Evolutionary conservation across 2,888 invertebrate species (phyloP), one percentile per base, ranked within the genome.

Genomic region (Ernsta delagoae): DNA sequence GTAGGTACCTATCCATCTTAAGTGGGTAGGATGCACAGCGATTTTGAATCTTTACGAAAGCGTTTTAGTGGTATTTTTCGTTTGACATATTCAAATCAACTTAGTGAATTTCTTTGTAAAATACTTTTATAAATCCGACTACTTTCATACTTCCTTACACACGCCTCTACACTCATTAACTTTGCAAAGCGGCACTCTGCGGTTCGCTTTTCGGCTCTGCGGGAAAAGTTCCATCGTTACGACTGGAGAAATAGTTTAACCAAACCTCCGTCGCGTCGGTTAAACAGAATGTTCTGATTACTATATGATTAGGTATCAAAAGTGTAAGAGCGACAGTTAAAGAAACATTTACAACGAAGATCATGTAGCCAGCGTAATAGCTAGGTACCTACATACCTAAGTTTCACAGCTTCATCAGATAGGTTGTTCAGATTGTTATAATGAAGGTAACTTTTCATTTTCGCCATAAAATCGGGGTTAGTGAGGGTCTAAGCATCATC

Each of bases 221-320:
- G 65, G 65, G 56, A 45, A 62, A 64, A 64, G 64, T 64, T 64
- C 45, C 6, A 59, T 24, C 41, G 59, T 59, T 48, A 48, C 61
- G 31, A 48, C 9, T 11, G 43, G 31, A 61, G 61, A 31, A 61
- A 45, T 39, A 34, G 31, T 45, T 41, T 45, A 41, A 50, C 16
- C 16, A 50, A 50, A 50, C 12, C 16, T 50, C 50, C 7, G 16
- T 50, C 50, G 16, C 50, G 6, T 50, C 16, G 16, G 50, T 50
- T 50, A 50, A 16, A 48, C 48, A 48, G 48, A 16, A 5, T 48
- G 48, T 48, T 12, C 48, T 48, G 48, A 48, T 12, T 48, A 12
- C 50, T 12, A 12, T 48, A 12, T 12, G 12, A 12, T 48, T 12
- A 48, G 45, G 12, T 12, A 12, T 12, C 5, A 48, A 48, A 48